Evolutionary conservation across 2,888 invertebrate species (phyloP), one percentile per base, ranked within the genome.

Genomic region (Chromoteleia sp.): DNA sequence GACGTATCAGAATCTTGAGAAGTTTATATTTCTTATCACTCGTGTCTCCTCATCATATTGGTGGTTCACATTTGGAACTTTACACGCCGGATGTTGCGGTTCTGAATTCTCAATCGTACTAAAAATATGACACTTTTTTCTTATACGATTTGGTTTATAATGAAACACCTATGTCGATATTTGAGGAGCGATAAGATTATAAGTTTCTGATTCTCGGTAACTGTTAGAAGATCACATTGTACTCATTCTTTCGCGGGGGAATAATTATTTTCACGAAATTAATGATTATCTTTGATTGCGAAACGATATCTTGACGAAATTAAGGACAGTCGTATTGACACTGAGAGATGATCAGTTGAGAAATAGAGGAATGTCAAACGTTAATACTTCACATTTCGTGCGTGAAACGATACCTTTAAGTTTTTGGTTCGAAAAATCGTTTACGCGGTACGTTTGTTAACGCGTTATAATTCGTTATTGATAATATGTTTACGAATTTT

Each of bases 151-250:
- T 58, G 74, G 70, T 67, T 78, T 82, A 82, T 78, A 82, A 84
- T 76, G 82, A 82, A 85, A 86, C 86, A 86, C 85, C 86, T 86
- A 87, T 85, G 85, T 84, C 85, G 87, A 87, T 87, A 86, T 87
- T 87, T 82, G 82, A 82, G 82, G 39, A 82, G 75, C 54, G 82
- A 82, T 82, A 82, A 82, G 82, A 78, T 82, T 78, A 74, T 78
- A 70, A 71, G 74, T 82, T 82, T 75, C 78, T 82, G 78, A 78
- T 82, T 82, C 82, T 52, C 54, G 30, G 77, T 78, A 77, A 77
- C 71, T 58, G 77, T 54, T 71, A 65, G 65, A 75, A 80, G 81
- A 81, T 81, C 81, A 71, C 39, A 45, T 75, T 76, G 59, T 71
- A 59, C 17, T 50, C 54, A 58, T 71, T 56, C 48, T 21, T 63